Conservation (phyloP, 2,113 vertebrate genomes). For the Sarotherodon lohbergeri region DNA sequence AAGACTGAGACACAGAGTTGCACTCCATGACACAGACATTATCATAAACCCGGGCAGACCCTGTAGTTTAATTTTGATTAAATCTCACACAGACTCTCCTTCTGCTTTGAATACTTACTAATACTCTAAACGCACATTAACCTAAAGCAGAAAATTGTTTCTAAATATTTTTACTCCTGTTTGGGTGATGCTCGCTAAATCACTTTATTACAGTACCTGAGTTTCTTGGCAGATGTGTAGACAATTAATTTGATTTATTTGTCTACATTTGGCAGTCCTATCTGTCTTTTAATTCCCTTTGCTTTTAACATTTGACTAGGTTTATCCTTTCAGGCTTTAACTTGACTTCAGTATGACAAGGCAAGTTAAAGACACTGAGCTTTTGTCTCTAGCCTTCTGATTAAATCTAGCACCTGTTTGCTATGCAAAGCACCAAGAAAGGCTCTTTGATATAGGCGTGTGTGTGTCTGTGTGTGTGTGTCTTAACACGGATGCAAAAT, state of each 20-base stretch:
- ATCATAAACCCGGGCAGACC: not conserved
- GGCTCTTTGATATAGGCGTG: conserved; percentile 54
- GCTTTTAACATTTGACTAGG: not conserved
- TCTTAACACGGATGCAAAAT: conserved; percentile 4
- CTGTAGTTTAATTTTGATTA: not conserved
- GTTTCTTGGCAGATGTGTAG: not conserved
- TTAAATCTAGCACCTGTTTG: conserved; percentile 69
- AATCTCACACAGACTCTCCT: not conserved
- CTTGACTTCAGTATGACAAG: conserved; percentile 40
- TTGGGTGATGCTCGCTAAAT: not conserved
- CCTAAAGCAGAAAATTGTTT: not conserved
- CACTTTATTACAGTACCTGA: not conserved
- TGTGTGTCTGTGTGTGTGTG: not conserved
- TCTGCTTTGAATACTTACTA: not conserved
- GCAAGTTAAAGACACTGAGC: conserved; percentile 56
- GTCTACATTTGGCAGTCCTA: not conserved
- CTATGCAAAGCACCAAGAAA: conserved; percentile 60
- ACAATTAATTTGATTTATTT: conserved; percentile 6
- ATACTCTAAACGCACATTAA: not conserved
- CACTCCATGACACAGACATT: not conserved
- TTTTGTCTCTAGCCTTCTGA: conserved; percentile 52
- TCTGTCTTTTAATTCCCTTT: not conserved
- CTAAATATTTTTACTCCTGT: not conserved
- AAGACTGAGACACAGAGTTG: not conserved
- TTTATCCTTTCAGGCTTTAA: conserved; percentile 52